Base-by-base conservation (phyloP, 2,113 vertebrate species). In the Trichechus manatus region DNA sequence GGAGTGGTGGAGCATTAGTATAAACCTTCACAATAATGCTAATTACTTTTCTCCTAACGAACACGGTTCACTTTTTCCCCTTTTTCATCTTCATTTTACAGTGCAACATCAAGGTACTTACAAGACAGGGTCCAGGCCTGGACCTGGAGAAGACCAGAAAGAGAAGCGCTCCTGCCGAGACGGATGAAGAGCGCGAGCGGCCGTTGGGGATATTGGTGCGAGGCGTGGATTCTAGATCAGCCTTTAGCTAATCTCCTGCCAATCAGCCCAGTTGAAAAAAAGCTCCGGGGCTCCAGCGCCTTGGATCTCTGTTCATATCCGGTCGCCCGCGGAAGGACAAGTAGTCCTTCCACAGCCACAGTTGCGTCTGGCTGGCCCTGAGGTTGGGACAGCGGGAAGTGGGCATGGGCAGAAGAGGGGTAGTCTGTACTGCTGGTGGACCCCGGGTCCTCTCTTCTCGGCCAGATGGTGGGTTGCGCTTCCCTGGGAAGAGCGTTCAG, bases 21-120 rank as follows among this genome's bases (percentile, higher is more conserved):
- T 33, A 86, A 94, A 92, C 33, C 47, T 92, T 97, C 75, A 84
- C 42, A 87, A 68, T 93, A 78, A 93, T 33, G 31, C 44, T 74
- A 79, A 59, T 68, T 75, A 72, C 56, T 66, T 22, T 44, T 29
- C 13, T 20, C 27, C 89, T 80, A 82, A 88, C 4, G 8, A 75
- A 50, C 27, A 56, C 0, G 66, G 66, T 42, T 39, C 20, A 44
- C 23, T 74, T 95, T 78, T 74, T 77, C 11, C 5, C 74, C n/a
- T 78, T 31, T 70, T 39, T 68, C 74, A 91, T 75, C 83, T 94
- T 84, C 63, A 42, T 31, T 42, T 93, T 74, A 64, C n/a, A 91
- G 66, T 29, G 61, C 81, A 93, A 72, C 23, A 74, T 74, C 44
- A 72, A 80, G 29, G 36, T 47, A 72, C 72, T 79, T 53, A 93